Evolutionary conservation across 2,797 vertebrate genomes (phyloP).

Genomic region (Microctenopoma steveboyesi): DNA sequence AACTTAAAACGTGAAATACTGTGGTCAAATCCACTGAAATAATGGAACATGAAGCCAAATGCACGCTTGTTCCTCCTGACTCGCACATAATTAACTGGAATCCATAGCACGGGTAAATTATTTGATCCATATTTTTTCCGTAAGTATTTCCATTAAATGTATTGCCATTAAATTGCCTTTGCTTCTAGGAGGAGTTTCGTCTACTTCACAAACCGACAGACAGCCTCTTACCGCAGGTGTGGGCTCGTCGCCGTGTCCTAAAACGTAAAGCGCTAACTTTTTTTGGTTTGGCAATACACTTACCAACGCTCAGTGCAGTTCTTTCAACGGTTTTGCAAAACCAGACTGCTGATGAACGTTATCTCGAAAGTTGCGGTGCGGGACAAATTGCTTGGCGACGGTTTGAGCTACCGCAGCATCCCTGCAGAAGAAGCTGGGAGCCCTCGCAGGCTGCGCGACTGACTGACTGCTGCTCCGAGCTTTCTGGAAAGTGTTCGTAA

Average conservation of each 20-base stretch:
- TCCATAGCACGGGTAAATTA: neutral
- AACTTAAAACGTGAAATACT: too few relatives aligned
- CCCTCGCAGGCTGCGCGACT: constrained; percentile 10
- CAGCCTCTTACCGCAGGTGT: constrained; percentile 40
- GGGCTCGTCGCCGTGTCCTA: neutral
- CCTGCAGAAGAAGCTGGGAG: constrained; percentile 49
- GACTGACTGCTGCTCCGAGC: constrained; percentile 28
- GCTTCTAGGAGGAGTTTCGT: neutral
- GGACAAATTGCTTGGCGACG: constrained; percentile 39
- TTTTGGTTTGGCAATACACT: neutral
- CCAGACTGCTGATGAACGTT: constrained; percentile 6
- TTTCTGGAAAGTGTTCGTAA: constrained; percentile 38
- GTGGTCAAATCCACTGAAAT: neutral
- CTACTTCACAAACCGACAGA: neutral
- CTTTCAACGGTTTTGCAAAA: neutral
- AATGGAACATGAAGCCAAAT: neutral
- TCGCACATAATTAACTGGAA: neutral
- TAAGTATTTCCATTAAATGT: neutral
- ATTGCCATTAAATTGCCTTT: neutral
- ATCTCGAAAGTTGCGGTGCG: constrained; percentile 22
- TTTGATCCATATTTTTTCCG: neutral
- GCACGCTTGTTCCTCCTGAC: neutral
- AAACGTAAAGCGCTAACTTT: neutral
- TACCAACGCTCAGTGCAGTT: neutral
- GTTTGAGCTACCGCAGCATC: constrained; percentile 66